Evolutionary conservation across 2,797 vertebrate species (phyloP), one percentile per base, ranked within the genome.

Genomic region (Ara ararauna): DNA sequence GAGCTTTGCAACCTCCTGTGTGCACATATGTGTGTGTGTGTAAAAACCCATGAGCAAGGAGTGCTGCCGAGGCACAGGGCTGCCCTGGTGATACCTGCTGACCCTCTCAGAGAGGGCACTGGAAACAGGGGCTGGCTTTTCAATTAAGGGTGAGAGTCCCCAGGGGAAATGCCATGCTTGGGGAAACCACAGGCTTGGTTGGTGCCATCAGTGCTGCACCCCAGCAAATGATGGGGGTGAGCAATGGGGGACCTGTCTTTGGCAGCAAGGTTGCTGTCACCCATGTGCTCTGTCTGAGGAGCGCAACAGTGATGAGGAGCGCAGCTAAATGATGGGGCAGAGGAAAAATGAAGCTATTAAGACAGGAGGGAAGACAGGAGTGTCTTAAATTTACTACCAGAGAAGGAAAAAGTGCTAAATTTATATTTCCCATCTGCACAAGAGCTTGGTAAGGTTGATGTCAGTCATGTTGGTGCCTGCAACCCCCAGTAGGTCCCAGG

Each of bases 1-100:
- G 27, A 87, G 44, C 16, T 87, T 32, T 78, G 79, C 68, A 66
- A 18, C 29, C 34, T 85, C 20, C 71, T 24, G 17, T 16, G 56
- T 38, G 66, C 14, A 19, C 15, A 2, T 7, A 3, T 2, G 2
- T 0, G 0, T 27, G 17, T 16, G 9, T 7, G 23, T 18, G 30
- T 6, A 9, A 64, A 78, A 91, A 34, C 40, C n/a, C 64, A 30
- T 0, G 2, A 48, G 36, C 53, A 47, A 87, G 45, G 36, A 61
- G 11, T 1, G 8, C 47, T 54, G 36, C 17, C 0, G 0, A 45
- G n/a, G 18, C 78, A 48, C 0, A 1, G 24, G 62, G n/a, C 38
- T 21, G 21, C 18, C 14, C 17, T 0, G 0, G 16, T 30, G 58
- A 42, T 29, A 27, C 50, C 58, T 48, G 50, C 24, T 3, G 29